Percentiles rank a stretch among this genome's conserved stretches.
phyloP scores from a whole-genome alignment of 2,888 invertebrate genomes.

The Tetragnatha montana region DNA sequence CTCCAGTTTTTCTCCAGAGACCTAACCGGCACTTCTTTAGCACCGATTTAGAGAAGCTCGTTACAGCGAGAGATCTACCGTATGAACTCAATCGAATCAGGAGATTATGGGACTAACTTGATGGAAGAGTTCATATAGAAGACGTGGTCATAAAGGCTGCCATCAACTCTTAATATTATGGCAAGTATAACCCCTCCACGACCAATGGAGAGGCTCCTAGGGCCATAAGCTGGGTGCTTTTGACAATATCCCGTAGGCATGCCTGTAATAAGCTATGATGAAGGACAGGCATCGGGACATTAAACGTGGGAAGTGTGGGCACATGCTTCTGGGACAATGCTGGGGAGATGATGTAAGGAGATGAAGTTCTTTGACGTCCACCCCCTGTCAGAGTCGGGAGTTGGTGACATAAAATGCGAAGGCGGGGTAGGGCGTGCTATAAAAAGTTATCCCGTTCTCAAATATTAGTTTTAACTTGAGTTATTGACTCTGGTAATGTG shows the following conservation, averaged over 20 bases:
- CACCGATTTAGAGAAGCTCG: constrained; percentile 22
- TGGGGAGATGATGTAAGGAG: not conserved
- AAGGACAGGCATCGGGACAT: constrained; percentile 38
- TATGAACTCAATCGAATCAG: constrained; percentile 58
- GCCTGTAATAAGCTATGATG: constrained; percentile 47
- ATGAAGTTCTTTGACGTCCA: constrained; percentile 23
- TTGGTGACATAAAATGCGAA: constrained; percentile 29
- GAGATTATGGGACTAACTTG: constrained; percentile 47
- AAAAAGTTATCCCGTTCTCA: constrained; percentile 13
- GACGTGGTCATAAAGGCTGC: constrained; percentile 54
- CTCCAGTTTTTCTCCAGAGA: not conserved
- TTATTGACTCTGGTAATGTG: not conserved
- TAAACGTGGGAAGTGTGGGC: constrained; percentile 28
- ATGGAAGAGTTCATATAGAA: constrained; percentile 49
- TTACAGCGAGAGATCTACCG: constrained; percentile 16
- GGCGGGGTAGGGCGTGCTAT: not conserved
- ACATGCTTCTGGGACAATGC: constrained; percentile 1
- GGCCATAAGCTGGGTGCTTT: constrained; percentile 40
- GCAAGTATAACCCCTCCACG: constrained; percentile 39
- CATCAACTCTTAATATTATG: constrained; percentile 64
- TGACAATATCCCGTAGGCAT: constrained; percentile 43
- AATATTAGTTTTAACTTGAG: not conserved
- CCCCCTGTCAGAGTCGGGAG: not conserved
- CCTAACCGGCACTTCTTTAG: constrained; percentile 23
- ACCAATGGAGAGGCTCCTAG: constrained; percentile 37